Base-by-base conservation (phyloP, 1,140 invertebrate genomes). In the Bradynema listronoti region DNA sequence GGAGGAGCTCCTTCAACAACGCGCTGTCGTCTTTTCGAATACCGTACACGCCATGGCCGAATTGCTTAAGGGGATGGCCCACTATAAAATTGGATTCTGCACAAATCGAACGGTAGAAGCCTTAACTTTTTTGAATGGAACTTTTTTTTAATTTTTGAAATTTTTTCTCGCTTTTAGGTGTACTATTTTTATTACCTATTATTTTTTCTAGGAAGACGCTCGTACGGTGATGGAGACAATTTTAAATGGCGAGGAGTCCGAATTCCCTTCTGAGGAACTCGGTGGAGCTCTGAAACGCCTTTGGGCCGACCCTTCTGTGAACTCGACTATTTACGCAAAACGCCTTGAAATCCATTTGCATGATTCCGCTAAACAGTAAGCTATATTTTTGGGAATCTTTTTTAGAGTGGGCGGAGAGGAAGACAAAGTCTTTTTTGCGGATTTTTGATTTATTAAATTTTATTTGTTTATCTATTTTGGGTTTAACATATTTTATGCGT, bases 301-400 rank as follows among this genome's bases (percentile, higher is more conserved):
- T 5, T 75, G 73, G 73, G 52, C 41, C 1, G 63, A 73, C 46
- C 56, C 54, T 34, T 46, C 65, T 27, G 56, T 78, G 5, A 56
- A 61, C 32, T 51, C 66, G 22, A 51, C 47, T 29, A 68, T 57
- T 6, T 69, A 61, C 34, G 51, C 61, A 14, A 42, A 29, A n/a
- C 24, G 72, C 9, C 47, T 64, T 6, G 75, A 74, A 39, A 72
- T 78, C 50, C 75, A 75, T 33, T 43, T 75, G 22, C 69, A 75
- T 27, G 73, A 75, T 27, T 72, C 72, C 42, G 69, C 73, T 24
- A 63, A 62, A 60, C 74, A 75, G 71, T 73, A 24, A 55, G 52
- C 16, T 14, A 3, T 46, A n/a, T 9, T 19, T 7, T 7, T 53
- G 19, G 9, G 33, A 56, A 3, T 14, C n/a, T n/a, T n/a, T n/a